These are phyloP conservation scores for Pelosia muscerda DNA, from an alignment of 2,888 invertebrate species.

Conservation along the genomic window DNA sequence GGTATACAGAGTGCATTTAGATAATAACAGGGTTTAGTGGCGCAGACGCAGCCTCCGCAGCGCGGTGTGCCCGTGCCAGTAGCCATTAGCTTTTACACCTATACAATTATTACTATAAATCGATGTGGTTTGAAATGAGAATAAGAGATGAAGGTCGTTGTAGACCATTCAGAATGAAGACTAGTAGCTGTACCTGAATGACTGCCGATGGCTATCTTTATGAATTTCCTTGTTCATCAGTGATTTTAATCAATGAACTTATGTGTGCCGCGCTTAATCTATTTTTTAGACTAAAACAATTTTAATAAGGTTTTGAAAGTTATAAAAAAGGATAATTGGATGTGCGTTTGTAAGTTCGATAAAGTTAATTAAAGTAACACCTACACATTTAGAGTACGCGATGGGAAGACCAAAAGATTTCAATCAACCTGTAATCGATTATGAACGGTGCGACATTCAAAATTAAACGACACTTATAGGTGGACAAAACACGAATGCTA, in stretches of 20 bases:
- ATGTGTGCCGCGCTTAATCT: neutral
- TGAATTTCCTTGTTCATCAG: neutral
- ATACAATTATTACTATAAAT: conserved; percentile 65
- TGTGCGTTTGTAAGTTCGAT: neutral
- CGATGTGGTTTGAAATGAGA: conserved; percentile 49
- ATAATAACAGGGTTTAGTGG: conserved; percentile 67
- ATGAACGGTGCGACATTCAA: conserved; percentile 74
- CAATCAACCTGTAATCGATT: conserved; percentile 81
- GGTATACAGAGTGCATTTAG: conserved; percentile 63
- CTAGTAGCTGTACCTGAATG: conserved; percentile 37
- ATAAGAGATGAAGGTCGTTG: conserved; percentile 37
- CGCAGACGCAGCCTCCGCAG: conserved; percentile 53
- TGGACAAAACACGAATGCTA: conserved; percentile 76
- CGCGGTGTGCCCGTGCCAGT: conserved; percentile 63
- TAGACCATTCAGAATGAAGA: conserved; percentile 26
- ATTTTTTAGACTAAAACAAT: neutral
- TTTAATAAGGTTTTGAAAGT: neutral
- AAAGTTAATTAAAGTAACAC: conserved; percentile 15
- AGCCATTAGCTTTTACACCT: conserved; percentile 74
- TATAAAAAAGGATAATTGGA: neutral
- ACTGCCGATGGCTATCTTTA: neutral
- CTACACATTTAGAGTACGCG: conserved; percentile 12
- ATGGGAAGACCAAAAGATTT: conserved; percentile 43
- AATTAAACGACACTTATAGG: conserved; percentile 84
- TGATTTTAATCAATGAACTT: neutral